Percentiles rank a stretch among this genome's conserved stretches.
phyloP scores from a whole-genome alignment of 2,113 vertebrate species.

The Caracal caracal region DNA sequence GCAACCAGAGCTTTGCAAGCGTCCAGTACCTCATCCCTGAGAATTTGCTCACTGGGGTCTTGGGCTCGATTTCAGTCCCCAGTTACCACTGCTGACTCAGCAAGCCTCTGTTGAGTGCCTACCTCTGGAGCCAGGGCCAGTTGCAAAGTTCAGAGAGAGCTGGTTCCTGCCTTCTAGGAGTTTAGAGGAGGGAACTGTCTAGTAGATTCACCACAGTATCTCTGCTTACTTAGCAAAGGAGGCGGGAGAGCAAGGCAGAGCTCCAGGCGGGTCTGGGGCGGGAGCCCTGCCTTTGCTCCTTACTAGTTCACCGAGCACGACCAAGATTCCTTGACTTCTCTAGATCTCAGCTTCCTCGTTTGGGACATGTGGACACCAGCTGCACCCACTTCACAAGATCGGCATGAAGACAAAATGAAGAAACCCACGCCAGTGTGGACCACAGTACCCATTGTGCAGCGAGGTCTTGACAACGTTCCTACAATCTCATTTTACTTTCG shows the following conservation, averaged over 20 bases:
- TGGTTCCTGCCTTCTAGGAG: neutral
- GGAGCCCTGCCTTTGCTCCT: neutral
- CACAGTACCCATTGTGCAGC: accelerated
- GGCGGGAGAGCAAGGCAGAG: neutral
- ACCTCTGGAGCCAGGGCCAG: neutral
- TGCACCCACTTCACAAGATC: neutral
- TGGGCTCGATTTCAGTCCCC: neutral
- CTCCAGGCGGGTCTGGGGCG: accelerated
- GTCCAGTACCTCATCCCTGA: neutral
- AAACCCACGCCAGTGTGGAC: neutral
- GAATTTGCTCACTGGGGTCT: neutral
- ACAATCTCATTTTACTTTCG: neutral
- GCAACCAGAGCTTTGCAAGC: neutral
- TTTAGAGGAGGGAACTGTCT: neutral
- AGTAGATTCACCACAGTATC: accelerated
- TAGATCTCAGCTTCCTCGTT: neutral
- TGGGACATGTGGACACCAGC: neutral
- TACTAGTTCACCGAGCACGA: neutral
- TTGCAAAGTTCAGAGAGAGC: neutral
- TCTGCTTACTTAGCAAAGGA: neutral
- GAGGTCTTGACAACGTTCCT: neutral
- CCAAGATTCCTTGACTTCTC: neutral
- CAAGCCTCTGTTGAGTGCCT: neutral
- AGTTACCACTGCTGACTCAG: neutral
- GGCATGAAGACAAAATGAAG: neutral